Base-by-base conservation (phyloP, 2,113 vertebrate genomes). In the Cercopithecus mona region DNA sequence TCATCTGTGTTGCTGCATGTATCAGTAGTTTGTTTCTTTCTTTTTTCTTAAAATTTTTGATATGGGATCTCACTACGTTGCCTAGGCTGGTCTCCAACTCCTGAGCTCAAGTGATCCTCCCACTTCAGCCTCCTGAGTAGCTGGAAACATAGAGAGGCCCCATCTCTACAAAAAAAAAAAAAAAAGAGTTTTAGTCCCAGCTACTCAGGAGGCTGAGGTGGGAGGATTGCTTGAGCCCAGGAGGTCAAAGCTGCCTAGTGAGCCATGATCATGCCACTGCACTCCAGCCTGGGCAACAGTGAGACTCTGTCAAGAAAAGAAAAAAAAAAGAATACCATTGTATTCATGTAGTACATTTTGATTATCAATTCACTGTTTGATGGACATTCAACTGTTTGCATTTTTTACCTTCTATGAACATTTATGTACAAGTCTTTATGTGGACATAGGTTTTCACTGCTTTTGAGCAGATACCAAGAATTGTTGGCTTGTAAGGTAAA, bases 361-460 rank as follows among this genome's bases (percentile, higher is more conserved):
- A 84, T 87, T 48, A 57, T 72, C 30, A 87, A 1, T 75, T 93
- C 17, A 50, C 45, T 32, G n/a, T 4, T 9, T 76, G 66, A n/a
- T 70, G n/a, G 68, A 61, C 32, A 72, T 43, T 80, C 30, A 43
- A 66, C 48, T 93, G 27, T 90, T 88, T 90, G 32, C 13, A n/a
- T 32, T 38, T 93, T 80, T 84, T 4, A 27, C 22, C 57, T 95
- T 32, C n/a, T 64, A 2, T 64, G 48, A 95, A 55, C 13, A 83
- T 92, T 89, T 96, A 48, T 64, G n/a, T 79, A 16, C 23, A 70
- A 75, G 50, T 88, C 75, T 96, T 86, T 90, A 9, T 68, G 13
- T 81, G 8, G 55, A 79, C 17, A 50, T 61, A 94, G 8, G 55
- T 94, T 90, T 94, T 96, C 30, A 32, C 83, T 89, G 96, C 35